Base-by-base conservation (phyloP, 2,113 vertebrate genomes). In the Passer domesticus region DNA sequence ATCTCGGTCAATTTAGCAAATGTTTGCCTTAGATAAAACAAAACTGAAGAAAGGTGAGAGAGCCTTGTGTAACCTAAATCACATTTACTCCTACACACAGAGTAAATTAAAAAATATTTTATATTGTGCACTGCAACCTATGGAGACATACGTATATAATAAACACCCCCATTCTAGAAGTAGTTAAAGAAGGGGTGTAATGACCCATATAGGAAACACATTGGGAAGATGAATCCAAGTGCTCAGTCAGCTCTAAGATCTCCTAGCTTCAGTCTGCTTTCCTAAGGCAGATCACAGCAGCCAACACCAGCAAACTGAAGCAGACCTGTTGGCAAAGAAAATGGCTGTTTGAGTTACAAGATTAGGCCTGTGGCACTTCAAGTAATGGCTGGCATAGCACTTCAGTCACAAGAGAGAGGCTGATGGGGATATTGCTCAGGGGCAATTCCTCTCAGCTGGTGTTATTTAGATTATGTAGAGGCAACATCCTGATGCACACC, bases 401-500 rank as follows among this genome's bases (percentile, higher is more conserved):
- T 68, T 76, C 53, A 49, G 64, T 43, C 77, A 62, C 30, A 44
- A 75, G 33, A 56, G 33, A 37, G 41, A 66, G 31, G 46, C 27
- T 69, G 73, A 62, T 20, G 46, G 23, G 31, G 28, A 31, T 13
- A 24, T 6, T 52, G n/a, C 46, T 73, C 46, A 43, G 18, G 33
- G 15, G 21, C n/a, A 10, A 4, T 52, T 77, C 37, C 21, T 87
- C 64, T 84, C n/a, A 53, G 15, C 55, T 62, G 39, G 13, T 30
- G 41, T 87, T 75, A 47, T 41, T 69, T 37, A 74, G 50, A n/a
- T 44, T 44, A 77, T 27, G n/a, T 31, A 58, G 15, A 46, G 14
- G 55, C 47, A 68, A 37, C 33, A 60, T 13, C 33, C 20, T 0
- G 0, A 60, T 22, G 13, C 39, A 66, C 23, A 18, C 13, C 17